Evolutionary conservation across 2,888 invertebrate species (phyloP), one percentile per base, ranked within the genome.

Genomic region (Stramonita haemastoma): DNA sequence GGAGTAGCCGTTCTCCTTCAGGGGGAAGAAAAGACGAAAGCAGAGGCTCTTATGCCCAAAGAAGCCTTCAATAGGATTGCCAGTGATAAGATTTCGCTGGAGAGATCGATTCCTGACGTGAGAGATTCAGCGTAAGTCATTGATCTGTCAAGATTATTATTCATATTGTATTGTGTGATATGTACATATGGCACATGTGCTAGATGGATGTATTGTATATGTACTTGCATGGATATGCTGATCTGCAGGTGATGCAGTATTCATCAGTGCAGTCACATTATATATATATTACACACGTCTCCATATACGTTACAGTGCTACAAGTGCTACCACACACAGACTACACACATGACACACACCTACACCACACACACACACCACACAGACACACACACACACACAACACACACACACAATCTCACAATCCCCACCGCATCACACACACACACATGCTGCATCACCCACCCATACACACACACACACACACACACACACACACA

Each of bases 11-110:
- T 96, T 0, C 46, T 90, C 15, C 90, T 96, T 29, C 90, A 92
- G 57, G 94, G 93, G 57, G 94, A 96, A 81, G 98, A 98, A 87
- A 97, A 97, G 94, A 96, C 96, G 79, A 93, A 92, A 92, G 95
- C 96, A 46, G 97, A 98, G 90, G 97, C 97, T 92, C 97, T 98
- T 0, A 97, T 98, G 95, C 97, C 98, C 94, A 97, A 97, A 95
- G 97, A 98, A 92, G 98, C 98, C 0, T 97, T 99, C 92, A 99
- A 99, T 95, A 97, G 98, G 90, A 97, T 98, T 93, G 97, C 98
- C 15, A 98, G 98, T 95, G 98, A 99, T 95, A 97, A 98, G 95
- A 97, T 99, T 94, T 97, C 98, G 0, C 97, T 98, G 94, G 98
- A 98, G 96, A 97, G 99, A 93, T 97, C 97, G 92, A 96, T 98